phyloP scores from a whole-genome alignment of 2,113 vertebrate species.

The Pollachius pollachius region DNA sequence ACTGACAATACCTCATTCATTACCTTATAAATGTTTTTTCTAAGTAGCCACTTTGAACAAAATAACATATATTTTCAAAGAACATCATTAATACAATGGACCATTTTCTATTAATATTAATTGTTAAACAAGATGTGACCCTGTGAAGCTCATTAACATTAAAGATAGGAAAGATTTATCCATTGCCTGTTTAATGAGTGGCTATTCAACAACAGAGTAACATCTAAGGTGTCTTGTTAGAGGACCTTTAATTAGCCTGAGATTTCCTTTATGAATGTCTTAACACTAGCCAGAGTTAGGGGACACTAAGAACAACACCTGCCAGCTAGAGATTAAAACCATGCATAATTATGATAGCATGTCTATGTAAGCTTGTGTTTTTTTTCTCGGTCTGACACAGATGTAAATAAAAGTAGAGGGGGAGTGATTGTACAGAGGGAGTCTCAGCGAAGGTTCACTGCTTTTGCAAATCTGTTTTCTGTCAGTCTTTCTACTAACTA shows the following conservation, averaged over 20 bases:
- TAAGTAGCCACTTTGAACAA: constrained; percentile 3
- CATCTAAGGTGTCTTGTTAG: constrained; percentile 41
- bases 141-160: constrained; percentile 40
- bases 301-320: background rate
- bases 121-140: constrained; percentile 31
- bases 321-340: too few relatives aligned
- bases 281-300: constrained; percentile 15
- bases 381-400: constrained; percentile 26
- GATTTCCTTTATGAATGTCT: constrained; percentile 39
- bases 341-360: constrained; percentile 9
- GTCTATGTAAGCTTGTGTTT: constrained; percentile 36
- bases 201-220: constrained; percentile 31
- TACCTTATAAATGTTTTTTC: constrained; percentile 11
- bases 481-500: constrained; percentile 52
- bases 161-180: constrained; percentile 38
- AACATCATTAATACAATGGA: too few relatives aligned
- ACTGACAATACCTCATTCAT: constrained; percentile 32
- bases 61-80: constrained; percentile 22
- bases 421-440: constrained; percentile 49
- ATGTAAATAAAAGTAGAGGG: constrained; percentile 34
- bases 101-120: constrained; percentile 42
- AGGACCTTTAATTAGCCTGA: constrained; percentile 49
- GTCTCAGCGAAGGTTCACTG: constrained; percentile 60
- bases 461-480: too few relatives aligned
- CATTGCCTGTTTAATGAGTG: constrained; percentile 32